Evolutionary conservation across 2,113 vertebrate species (phyloP), one percentile per base, ranked within the genome.

Genomic region (Podarcis cretensis): DNA sequence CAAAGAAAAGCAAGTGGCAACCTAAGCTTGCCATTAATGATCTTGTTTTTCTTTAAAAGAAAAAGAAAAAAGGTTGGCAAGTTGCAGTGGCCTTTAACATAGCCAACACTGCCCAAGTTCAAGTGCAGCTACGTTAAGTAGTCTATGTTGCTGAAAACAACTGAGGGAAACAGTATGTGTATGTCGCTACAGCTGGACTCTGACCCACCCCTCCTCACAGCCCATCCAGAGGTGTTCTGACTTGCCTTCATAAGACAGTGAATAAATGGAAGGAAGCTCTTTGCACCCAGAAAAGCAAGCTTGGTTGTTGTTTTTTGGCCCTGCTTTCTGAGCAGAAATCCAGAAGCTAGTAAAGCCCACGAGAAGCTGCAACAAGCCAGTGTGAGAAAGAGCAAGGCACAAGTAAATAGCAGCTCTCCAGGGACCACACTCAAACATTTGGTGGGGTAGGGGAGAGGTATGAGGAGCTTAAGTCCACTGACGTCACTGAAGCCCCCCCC

Each of bases 301-400:
- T 54, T 54, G 12, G 30, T 73, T 35, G 6, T 73, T 0, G 87
- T 54, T 87, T 40, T 91, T 23, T 90, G 86, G 59, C 84, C 57
- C 81, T 90, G 84, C 84, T 89, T 88, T 93, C 86, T 20, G 84
- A 90, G 91, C 89, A 48, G 88, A 68, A 86, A 80, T 89, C 63
- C 74, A 89, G 87, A 84, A 86, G 92, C 93, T 94, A 86, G 89
- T 68, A 88, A 96, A 94, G 95, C 95, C 88, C 87, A 88, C 68
- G 80, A 84, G 88, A 95, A 89, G 92, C 93, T 96, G 96, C 93
- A 90, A 94, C 76, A 93, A 95, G 94, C 95, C 95, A 0, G 92
- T 73, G 81, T 86, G 93, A 94, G 91, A 83, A 94, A 91, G 94
- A 94, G 93, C 95, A 97, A 97, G 97, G 97, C 97, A 97, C 97